Base-by-base conservation (phyloP, 2,888 invertebrate genomes). In the Pammene aurita region DNA sequence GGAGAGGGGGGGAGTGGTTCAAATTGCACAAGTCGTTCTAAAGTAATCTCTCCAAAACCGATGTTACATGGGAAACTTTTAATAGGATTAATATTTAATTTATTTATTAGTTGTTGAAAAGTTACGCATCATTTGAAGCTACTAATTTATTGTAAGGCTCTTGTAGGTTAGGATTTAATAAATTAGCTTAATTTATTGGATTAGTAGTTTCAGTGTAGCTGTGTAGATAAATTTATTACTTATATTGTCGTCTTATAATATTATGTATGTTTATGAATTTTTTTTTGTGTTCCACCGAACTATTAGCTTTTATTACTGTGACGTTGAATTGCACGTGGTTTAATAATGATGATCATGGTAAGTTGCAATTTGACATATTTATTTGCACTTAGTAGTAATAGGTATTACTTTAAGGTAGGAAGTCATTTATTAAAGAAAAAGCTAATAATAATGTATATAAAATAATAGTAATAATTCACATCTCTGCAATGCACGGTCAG, bases 61-160 rank as follows among this genome's bases (percentile, higher is more conserved):
- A 80, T 83, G 84, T 86, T 71, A 80, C 81, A 79, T 78, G 75
- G 75, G 70, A 76, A 84, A 83, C 78, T 86, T 84, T 81, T 84
- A 84, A 85, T 82, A 77, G 78, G 78, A 85, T 85, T 83, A 83
- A 84, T 86, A 84, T 84, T 85, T 84, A 84, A 86, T 84, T 85
- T 80, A 78, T 82, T 81, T 83, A 79, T 80, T 77, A 74, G 74
- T 74, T 78, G 62, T 65, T 58, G 64, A 60, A 65, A 60, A 41
- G 64, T 55, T 69, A 69, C 68, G 52, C 50, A 68, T 68, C 63
- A 68, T 68, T 68, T 44, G 42, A 13, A 35, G 14, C 35, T 58
- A 13, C 44, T 58, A 52, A 68, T 64, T 68, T 68, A 68, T 64
- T 58, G 67, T 44, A 42, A 34, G 41, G 46, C 55, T 61, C 55